These are phyloP conservation scores for Prionace glauca DNA, from an alignment of 2,797 vertebrate species.

Conservation along the genomic window DNA sequence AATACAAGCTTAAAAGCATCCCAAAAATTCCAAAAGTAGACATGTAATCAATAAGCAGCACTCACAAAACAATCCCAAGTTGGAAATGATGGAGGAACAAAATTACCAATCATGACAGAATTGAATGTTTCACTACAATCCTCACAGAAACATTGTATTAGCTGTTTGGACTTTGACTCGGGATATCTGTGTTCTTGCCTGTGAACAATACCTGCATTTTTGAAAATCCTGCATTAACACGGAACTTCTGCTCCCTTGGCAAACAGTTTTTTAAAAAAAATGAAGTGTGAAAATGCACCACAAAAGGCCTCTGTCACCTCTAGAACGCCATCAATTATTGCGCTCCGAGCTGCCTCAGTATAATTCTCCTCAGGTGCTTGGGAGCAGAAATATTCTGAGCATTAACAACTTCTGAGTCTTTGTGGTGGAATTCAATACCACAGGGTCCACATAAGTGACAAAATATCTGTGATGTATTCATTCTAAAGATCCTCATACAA, in stretches of 20 bases:
- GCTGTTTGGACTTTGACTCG: background rate
- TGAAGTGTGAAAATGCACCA: background rate
- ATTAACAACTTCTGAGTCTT: background rate
- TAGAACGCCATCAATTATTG: background rate
- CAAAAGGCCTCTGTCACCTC: background rate
- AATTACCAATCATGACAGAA: background rate
- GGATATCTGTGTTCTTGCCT: background rate
- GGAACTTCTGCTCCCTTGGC: background rate
- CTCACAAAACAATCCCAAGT: background rate
- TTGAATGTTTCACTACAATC: background rate
- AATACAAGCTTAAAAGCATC: background rate
- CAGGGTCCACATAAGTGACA: background rate
- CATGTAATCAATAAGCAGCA: background rate
- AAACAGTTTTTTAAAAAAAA: background rate
- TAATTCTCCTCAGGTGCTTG: background rate
- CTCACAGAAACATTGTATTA: background rate
- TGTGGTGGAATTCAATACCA: background rate
- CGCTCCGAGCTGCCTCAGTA: background rate
- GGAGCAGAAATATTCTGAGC: background rate
- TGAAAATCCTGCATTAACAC: conserved; percentile 4
- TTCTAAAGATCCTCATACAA: background rate
- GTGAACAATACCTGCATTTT: background rate
- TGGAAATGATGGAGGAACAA: background rate
- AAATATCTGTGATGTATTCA: background rate
- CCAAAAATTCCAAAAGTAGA: background rate